phyloP scores from a whole-genome alignment of 1,140 invertebrate genomes.

The Theocolax elegans region DNA sequence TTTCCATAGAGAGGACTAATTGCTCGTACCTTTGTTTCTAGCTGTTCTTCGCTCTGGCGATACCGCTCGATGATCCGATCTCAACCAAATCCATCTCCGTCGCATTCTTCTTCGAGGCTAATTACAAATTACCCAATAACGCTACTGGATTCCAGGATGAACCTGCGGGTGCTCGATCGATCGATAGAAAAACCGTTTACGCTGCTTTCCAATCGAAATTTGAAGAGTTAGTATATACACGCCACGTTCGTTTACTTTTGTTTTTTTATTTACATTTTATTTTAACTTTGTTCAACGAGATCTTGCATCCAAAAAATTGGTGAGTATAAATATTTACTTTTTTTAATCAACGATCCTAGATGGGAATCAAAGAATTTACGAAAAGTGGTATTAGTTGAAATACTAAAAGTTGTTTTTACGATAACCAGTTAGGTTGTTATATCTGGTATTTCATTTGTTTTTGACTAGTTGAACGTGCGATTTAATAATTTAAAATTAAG shows the following conservation, averaged over 20 bases:
- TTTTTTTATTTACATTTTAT: not conserved
- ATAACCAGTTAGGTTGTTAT: too few species aligned
- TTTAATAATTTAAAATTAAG: too few species aligned
- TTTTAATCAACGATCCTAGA: too few species aligned
- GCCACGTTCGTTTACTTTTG: not conserved
- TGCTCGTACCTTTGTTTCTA: conserved; percentile 46
- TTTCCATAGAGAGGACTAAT: too few species aligned
- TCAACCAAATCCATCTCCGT: conserved; percentile 57
- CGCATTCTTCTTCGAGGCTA: conserved; percentile 60
- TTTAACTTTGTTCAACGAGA: not conserved
- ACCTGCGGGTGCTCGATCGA: conserved; percentile 17
- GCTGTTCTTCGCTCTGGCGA: conserved; percentile 57
- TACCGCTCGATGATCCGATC: conserved; percentile 57
- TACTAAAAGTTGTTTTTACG: too few species aligned
- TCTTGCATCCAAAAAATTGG: too few species aligned
- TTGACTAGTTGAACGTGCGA: too few species aligned
- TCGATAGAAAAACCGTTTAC: conserved; percentile 53
- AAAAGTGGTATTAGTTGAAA: too few species aligned
- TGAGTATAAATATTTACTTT: too few species aligned
- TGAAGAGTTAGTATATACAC: conserved; percentile 56
- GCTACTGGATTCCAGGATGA: conserved; percentile 49
- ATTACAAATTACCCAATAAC: conserved; percentile 55
- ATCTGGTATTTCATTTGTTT: too few species aligned
- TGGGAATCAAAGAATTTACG: too few species aligned
- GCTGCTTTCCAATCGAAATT: conserved; percentile 58